Base-by-base conservation (phyloP, 2,888 invertebrate species). In the Polyploca ridens region DNA sequence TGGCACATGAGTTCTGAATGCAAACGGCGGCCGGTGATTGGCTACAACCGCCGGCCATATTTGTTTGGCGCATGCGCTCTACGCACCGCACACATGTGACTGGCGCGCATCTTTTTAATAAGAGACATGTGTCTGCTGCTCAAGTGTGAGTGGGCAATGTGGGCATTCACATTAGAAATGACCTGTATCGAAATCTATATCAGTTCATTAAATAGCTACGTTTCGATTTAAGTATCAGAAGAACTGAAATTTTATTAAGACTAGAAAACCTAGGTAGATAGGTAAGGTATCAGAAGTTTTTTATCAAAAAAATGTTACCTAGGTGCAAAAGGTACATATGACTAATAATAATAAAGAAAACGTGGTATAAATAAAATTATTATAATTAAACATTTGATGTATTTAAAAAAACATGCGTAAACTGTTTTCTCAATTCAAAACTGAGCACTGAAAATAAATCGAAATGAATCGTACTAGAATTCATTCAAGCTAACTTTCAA, bases 1-100 rank as follows among this genome's bases (percentile, higher is more conserved):
- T 85, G 82, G 82, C 81, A 84, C 86, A 79, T 85, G 85, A 81
- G 87, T 81, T 82, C 80, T 79, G 79, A 78, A 77, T 80, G 79
- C 75, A 73, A 66, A 75, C 70, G 78, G 73, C 68, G 86, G 71
- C 66, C 75, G 79, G 68, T 82, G 84, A 93, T 93, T 93, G 93
- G 93, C 77, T 83, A 79, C 72, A 70, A 70, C 71, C 74, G 86
- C 78, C 91, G 87, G 93, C 93, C 93, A 94, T 94, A 82, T 93
- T 93, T 86, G 87, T 86, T 88, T 79, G 80, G 88, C 91, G 91
- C 93, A 91, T 90, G 93, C 91, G 90, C 87, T 76, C 72, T 82
- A 66, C 76, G 72, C 79, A 75, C 69, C 78, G 74, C 87, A 84
- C 86, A 89, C 88, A 89, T 88, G 87, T 86, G 88, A 84, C 83